Base-by-base conservation (phyloP, 2,888 invertebrate genomes). In the Empis stercorea region DNA sequence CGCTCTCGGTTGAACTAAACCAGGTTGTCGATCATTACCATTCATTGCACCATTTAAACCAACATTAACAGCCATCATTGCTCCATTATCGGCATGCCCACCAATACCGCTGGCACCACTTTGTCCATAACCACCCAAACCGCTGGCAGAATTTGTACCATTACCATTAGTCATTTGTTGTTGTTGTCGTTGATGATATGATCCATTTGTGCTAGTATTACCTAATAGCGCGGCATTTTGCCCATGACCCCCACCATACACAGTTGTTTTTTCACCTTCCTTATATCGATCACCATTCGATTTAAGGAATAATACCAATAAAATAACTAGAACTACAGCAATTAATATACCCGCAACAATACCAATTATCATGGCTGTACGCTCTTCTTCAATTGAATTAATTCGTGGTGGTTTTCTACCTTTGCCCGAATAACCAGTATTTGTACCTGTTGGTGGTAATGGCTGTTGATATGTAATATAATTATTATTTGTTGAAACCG, bases 261-360 rank as follows among this genome's bases (percentile, higher is more conserved):
- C 80, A 4, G 62, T 59, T 51, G 78, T 80, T 60, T 79, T 81
- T 61, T 82, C 84, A 57, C 92, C 88, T 61, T 94, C 93, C 69
- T 94, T 95, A 67, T 93, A 95, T n/a, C 85, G 83, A 64, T 92
- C 91, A 45, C 87, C 81, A 52, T 88, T 80, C 59, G 83, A 84
- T 61, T 85, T 80, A 68, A 91, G 86, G 72, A 91, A 89, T 58
- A 94, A 78, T 58, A 95, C 87, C 50, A 93, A 77, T 51, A 96
- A 78, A 47, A 94, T 86, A 53, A 95, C 81, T 53, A 95, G 76
- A 46, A 95, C 86, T 54, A 93, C 85, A 30, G 88, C 88, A 61
- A 95, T 93, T 52, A 92, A 73, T 36, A 89, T 87, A 41, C 89
- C 91, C 4, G 92, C 92, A 50, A 92, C 89, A 56, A 95, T 89